Evolutionary conservation across 2,888 invertebrate species (phyloP), one percentile per base, ranked within the genome.

Genomic region (Disparrhopalites patrizii): DNA sequence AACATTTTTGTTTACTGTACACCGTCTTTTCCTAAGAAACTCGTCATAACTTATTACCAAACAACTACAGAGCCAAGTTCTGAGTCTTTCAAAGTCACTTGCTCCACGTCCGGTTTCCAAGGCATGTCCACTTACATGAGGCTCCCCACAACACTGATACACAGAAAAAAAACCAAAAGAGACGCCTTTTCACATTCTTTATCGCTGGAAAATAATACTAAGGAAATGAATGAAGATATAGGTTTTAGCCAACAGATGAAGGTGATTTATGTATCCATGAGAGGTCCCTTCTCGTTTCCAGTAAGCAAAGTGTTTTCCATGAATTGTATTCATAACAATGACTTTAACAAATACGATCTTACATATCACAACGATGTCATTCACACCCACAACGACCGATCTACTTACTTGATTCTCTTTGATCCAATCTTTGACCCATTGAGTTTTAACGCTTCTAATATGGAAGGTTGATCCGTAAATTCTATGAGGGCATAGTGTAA

Each of bases 401-500:
- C 7, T 62, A 68, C 77, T 77, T 76, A 81, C 81, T 79, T 80
- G 63, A 82, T 75, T 15, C 78, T 77, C 60, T 78, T 76, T 7
- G 81, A 80, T 62, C 80, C 79, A 69, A 83, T 80, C 66, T 80
- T 79, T 58, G 72, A 83, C 3, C 90, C 94, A 79, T 92, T 94
- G 77, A 96, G 81, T 77, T 88, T 87, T 30, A 99, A 81, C 0
- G 93, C 97, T 76, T 89, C 86, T 8, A 94, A 83, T 20, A 99
- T 86, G 75, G 89, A 88, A 18, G 89, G 85, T 79, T 98, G 98
- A 73, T 97, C 95, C 3, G 91, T 87, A 80, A 96, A 93, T 80
- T 99, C 99, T 65, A 99, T 84, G 76, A 97, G 85, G 2, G 91
- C 91, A 81, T 91, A 93, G 51, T 87, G 86, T 61, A 85, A 83